Evolutionary conservation across 2,888 invertebrate genomes (phyloP).

Genomic region (Nycteola revayana): DNA sequence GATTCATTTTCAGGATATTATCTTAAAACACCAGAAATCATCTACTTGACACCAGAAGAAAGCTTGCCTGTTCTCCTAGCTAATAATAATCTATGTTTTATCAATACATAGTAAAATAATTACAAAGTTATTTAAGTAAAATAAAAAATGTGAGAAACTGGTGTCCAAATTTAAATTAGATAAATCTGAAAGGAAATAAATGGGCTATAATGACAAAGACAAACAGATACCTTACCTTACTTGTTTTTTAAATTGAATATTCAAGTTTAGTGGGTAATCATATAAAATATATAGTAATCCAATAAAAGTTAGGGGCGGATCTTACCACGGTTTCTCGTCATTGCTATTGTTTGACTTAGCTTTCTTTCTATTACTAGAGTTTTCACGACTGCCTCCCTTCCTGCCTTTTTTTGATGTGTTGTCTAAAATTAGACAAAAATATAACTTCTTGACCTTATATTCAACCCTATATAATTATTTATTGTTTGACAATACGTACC

Average conservation of each 20-base stretch:
- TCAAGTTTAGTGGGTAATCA: neutral
- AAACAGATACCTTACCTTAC: no score
- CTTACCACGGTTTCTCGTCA: conserved; percentile 41
- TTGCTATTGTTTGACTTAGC: conserved; percentile 49
- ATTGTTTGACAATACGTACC: conserved; percentile 32
- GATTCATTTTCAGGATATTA: no score
- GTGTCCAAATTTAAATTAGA: neutral
- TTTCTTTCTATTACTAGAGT: conserved; percentile 55
- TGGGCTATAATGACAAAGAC: neutral
- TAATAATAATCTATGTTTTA: no score
- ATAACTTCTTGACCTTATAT: no score
- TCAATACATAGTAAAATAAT: no score
- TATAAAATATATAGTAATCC: neutral
- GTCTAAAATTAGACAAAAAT: no score
- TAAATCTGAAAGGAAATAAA: neutral
- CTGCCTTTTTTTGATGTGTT: conserved; percentile 42
- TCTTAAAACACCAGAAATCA: no score
- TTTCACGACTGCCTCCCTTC: conserved; percentile 51
- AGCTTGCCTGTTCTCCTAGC: no score
- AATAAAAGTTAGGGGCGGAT: neutral
- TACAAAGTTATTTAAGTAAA: no score
- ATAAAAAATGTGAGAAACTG: neutral
- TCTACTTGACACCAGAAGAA: no score
- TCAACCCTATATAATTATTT: no score
- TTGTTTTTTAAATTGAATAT: neutral